Conservation (phyloP, 2,888 invertebrate species). For the Drosophila ustulata region DNA sequence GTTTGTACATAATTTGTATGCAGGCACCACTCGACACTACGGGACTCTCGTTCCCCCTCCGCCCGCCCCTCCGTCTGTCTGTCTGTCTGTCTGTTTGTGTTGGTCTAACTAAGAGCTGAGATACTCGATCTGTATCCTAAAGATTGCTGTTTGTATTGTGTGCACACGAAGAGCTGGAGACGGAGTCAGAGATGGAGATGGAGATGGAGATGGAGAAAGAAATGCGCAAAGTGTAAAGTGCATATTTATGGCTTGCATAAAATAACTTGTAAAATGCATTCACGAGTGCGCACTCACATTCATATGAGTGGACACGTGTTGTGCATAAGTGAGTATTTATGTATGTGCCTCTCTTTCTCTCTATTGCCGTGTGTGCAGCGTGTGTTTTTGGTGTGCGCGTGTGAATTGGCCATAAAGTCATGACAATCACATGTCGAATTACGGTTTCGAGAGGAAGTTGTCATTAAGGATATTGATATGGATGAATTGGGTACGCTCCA, state of each 20-base stretch:
- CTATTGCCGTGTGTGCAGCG: neutral
- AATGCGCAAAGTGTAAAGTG: conserved; percentile 80
- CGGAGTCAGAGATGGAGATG: neutral
- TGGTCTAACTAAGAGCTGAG: conserved; percentile 74
- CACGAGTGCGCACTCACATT: conserved; percentile 66
- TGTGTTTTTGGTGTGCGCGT: conserved; percentile 27
- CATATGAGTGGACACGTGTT: conserved; percentile 63
- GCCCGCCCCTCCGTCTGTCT: conserved; percentile 17
- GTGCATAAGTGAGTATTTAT: conserved; percentile 55
- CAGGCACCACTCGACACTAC: conserved; percentile 59
- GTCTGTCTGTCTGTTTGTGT: conserved; percentile 51
- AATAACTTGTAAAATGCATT: conserved; percentile 80
- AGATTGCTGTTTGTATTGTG: conserved; percentile 60
- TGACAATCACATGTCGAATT: conserved; percentile 70
- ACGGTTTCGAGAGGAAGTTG: conserved; percentile 70
- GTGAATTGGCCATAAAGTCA: conserved; percentile 69
- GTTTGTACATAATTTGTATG: conserved; percentile 82
- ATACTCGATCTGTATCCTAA: conserved; percentile 71
- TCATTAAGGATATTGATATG: conserved; percentile 65
- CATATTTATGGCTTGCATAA: conserved; percentile 81
- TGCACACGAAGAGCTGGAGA: conserved; percentile 23
- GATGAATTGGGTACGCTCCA: conserved; percentile 39
- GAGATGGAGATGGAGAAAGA: conserved; percentile 35
- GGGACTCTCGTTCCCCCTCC: conserved; percentile 33
- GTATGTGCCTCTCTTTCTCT: conserved; percentile 14